phyloP scores from a whole-genome alignment of 2,888 invertebrate species.

The Lepidocyrtoides sp. region DNA sequence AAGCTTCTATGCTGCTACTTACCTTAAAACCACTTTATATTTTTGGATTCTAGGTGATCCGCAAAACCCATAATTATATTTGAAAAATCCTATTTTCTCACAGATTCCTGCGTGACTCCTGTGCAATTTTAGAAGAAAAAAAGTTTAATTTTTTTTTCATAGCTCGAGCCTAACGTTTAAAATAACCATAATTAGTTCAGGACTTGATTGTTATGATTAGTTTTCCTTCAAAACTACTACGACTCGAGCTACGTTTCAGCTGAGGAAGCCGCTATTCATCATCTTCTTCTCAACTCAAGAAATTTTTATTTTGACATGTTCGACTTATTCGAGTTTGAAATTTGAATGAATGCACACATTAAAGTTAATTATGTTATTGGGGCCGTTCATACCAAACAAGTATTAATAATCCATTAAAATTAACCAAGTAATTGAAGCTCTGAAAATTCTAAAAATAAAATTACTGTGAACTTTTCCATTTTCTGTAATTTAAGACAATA shows the following conservation, averaged over 20 bases:
- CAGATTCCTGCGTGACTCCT: constrained; percentile 12
- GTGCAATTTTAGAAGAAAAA: constrained; percentile 25
- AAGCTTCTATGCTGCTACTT: constrained; percentile 70
- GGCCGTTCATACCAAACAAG: neutral
- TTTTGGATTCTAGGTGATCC: constrained; percentile 42
- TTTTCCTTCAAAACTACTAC: constrained; percentile 20
- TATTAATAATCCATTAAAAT: too few species aligned
- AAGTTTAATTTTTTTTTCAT: neutral
- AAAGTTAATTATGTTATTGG: neutral
- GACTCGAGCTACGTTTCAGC: constrained; percentile 1
- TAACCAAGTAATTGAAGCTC: too few species aligned
- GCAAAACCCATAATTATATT: constrained; percentile 61
- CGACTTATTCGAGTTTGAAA: constrained; percentile 3
- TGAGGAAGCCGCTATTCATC: constrained; percentile 72
- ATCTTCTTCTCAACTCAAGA: constrained; percentile 16
- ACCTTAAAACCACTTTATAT: constrained; percentile 16
- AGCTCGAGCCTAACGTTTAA: constrained; percentile 48
- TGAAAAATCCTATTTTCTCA: constrained; percentile 39
- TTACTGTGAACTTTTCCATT: too few species aligned
- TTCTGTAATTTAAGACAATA: neutral
- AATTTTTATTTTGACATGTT: constrained; percentile 15
- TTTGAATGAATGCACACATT: constrained; percentile 18
- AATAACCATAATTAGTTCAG: constrained; percentile 70
- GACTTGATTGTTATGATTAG: constrained; percentile 61
- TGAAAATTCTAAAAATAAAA: too few species aligned